Evolutionary conservation across 2,113 vertebrate species (phyloP), one percentile per base, ranked within the genome.

Genomic region (Hydropotes inermis): DNA sequence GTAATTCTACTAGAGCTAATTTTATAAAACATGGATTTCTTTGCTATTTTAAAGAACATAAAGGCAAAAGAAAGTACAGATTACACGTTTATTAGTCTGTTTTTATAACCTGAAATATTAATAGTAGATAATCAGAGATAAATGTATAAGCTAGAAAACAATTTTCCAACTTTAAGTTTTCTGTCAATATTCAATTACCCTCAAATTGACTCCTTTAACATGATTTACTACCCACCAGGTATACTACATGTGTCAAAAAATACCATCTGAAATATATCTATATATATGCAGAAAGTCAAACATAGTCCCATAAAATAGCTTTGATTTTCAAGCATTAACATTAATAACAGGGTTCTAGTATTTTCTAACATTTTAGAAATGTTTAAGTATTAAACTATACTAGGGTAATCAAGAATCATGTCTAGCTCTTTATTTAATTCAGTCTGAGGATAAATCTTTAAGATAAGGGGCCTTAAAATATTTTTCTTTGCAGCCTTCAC

Each of bases 361-460:
- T 21, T 70, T 87, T 33, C 23, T 58, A 76, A 30, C 30, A 9
- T 23, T 57, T 81, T 86, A 23, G 39, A 64, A 70, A 70, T 96
- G 45, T 78, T 64, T 85, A 50, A 86, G 33, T 82, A 91, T 87
- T 91, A 74, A 70, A 87, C 27, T 47, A 15, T 39, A 94, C 47
- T 25, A 50, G 57, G 30, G 50, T 50, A 90, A 55, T 76, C 13
- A 64, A 93, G 54, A 84, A 93, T 76, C 60, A 96, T 50, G 17
- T 60, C 87, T 47, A 87, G 45, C 39, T 86, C 55, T 87, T 89
- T 81, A 94, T 86, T 91, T 91, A 92, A 95, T 92, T 97, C n/a
- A 85, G 55, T 47, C 89, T 95, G 54, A 86, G 43, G 57, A 60
- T 81, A 93, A 95, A 60, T 25, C 67, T 86, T 50, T 85, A 78